Evolutionary conservation across 2,113 vertebrate species (phyloP).

Genomic region (Isurus oxyrinchus): DNA sequence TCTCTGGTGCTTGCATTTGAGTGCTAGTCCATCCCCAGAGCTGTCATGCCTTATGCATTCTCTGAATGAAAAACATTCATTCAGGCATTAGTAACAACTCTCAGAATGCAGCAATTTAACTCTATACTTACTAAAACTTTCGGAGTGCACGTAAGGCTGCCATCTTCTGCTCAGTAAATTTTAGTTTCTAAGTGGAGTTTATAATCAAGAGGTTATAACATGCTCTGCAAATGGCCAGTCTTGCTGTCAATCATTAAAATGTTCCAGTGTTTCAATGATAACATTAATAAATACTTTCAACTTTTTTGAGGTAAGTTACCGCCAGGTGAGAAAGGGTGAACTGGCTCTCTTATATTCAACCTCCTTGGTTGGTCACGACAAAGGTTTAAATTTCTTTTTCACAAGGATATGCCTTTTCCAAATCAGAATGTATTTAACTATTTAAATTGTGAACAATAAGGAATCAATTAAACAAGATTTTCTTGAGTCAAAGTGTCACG

Average conservation of each 20-base stretch:
- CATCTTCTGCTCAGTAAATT: neutral
- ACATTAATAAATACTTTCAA: neutral
- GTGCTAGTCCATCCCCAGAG: neutral
- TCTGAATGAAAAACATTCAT: neutral
- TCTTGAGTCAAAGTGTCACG: no score
- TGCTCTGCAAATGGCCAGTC: neutral
- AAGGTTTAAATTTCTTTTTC: no score
- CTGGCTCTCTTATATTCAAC: no score
- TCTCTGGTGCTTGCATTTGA: neutral
- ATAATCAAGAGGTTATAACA: neutral
- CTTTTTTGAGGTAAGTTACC: neutral
- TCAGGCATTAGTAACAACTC: neutral
- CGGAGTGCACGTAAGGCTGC: neutral
- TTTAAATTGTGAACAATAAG: no score
- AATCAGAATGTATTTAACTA: no score
- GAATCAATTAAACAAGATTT: no score
- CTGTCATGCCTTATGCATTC: neutral
- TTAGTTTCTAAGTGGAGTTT: neutral
- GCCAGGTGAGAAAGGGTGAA: no score
- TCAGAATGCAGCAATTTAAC: neutral
- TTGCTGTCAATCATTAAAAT: neutral
- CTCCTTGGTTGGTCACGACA: no score
- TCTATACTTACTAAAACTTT: neutral
- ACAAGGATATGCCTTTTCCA: no score
- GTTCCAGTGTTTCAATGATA: neutral